Conservation (phyloP, 2,888 invertebrate species). For the Lagria hirta region DNA sequence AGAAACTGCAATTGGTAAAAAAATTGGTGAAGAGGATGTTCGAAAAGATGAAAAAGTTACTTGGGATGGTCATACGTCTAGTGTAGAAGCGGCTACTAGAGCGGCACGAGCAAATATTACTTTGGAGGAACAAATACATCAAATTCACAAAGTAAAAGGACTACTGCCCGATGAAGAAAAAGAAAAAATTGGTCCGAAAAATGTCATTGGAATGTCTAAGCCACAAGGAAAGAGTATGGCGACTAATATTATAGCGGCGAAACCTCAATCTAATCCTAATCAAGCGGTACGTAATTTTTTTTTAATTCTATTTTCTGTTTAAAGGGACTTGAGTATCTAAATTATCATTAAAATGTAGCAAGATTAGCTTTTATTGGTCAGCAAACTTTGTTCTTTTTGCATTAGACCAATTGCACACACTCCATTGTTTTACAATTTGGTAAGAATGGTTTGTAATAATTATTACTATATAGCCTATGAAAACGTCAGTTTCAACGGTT, state of each 20-base stretch:
- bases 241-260: conserved; percentile 52
- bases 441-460: too few relatives aligned
- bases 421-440: too few relatives aligned
- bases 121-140: conserved; percentile 94
- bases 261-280: conserved; percentile 47
- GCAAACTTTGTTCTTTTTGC: too few relatives aligned
- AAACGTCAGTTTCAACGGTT: conserved; percentile 55
- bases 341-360: too few relatives aligned
- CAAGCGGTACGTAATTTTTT: conserved; percentile 32
- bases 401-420: too few relatives aligned
- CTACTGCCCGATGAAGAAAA: conserved; percentile 93
- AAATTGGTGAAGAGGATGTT: conserved; percentile 85
- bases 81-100: conserved; percentile 92
- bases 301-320: conserved; percentile 5
- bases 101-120: conserved; percentile 95
- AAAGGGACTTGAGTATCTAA: too few relatives aligned
- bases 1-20: conserved; percentile 98
- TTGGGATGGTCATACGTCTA: conserved; percentile 98
- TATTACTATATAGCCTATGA: conserved; percentile 39
- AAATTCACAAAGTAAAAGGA: conserved; percentile 94
- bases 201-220: conserved; percentile 55
- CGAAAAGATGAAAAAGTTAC: conserved; percentile 88
- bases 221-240: conserved; percentile 46
- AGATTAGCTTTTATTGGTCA: not conserved
- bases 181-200: conserved; percentile 94